These are phyloP conservation scores for Megaceryle maxima DNA, from an alignment of 2,113 vertebrate species.

Conservation along the genomic window DNA sequence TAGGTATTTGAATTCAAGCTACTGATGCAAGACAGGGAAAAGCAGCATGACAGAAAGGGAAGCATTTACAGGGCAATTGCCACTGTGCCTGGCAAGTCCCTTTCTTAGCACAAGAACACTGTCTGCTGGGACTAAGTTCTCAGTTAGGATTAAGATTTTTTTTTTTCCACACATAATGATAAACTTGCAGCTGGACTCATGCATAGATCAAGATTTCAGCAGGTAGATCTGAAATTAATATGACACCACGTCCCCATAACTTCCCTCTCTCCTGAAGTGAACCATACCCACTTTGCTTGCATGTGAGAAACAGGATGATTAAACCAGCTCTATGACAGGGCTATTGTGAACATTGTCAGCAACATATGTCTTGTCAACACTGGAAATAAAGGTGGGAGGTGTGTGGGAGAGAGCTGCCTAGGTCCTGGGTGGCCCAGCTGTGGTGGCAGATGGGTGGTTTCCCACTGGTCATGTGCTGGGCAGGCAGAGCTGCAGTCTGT, in stretches of 20 bases:
- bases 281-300: not conserved
- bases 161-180: not conserved
- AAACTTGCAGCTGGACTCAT: not conserved
- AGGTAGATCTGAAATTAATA: not conserved
- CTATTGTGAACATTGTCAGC: not conserved
- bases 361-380: not conserved
- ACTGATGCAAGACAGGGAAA: not conserved
- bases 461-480: not conserved
- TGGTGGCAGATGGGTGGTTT: not conserved
- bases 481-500: not conserved
- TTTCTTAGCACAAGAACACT: not conserved
- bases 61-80: not conserved
- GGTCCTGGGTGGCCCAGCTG: not conserved
- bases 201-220: not conserved
- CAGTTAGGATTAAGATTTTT: not conserved
- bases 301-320: not conserved
- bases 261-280: not conserved
- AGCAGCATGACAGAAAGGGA: not conserved
- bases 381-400: not conserved
- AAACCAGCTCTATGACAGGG: rapidly evolving
- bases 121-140: not conserved
- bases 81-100: not conserved
- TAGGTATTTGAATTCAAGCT: not conserved
- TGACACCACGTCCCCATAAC: not conserved
- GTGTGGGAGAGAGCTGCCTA: not conserved